These are phyloP conservation scores for Cephus spinipes DNA, from an alignment of 2,888 invertebrate species.

Conservation along the genomic window DNA sequence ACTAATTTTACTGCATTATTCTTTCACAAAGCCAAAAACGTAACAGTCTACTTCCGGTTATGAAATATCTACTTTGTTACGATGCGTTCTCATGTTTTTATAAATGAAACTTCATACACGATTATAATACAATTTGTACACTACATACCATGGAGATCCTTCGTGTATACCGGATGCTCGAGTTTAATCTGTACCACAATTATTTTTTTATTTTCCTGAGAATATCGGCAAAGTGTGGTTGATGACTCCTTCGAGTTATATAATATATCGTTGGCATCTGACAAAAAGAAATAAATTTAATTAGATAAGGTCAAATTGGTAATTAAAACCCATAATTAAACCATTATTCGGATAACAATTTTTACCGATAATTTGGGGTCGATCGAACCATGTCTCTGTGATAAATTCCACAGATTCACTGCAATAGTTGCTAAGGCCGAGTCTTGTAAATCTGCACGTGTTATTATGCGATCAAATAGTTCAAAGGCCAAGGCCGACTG, in stretches of 20 bases:
- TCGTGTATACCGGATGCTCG: background rate
- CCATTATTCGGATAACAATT: slow-evolving; percentile 3
- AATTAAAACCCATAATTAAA: background rate
- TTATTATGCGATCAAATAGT: slow-evolving; percentile 76
- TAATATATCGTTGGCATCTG: slow-evolving; percentile 59
- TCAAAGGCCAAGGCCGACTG: slow-evolving; percentile 83
- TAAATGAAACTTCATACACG: background rate
- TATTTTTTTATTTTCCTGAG: slow-evolving; percentile 50
- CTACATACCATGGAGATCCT: background rate
- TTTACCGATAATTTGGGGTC: slow-evolving; percentile 70
- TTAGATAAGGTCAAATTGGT: background rate
- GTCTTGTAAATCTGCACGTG: slow-evolving; percentile 74
- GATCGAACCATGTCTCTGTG: slow-evolving; percentile 74
- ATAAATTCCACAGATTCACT: slow-evolving; percentile 84
- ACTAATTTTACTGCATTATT: background rate
- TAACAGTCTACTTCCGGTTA: background rate
- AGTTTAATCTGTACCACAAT: background rate
- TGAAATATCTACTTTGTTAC: background rate
- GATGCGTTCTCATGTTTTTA: background rate
- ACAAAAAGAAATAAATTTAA: slow-evolving; percentile 26
- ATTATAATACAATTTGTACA: background rate
- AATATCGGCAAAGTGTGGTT: slow-evolving; percentile 51
- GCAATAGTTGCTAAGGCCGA: slow-evolving; percentile 77
- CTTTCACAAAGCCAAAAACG: background rate
- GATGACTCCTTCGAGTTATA: slow-evolving; percentile 52